Evolutionary conservation across 2,888 invertebrate genomes (phyloP).

Genomic region (Eupithecia subfuscata): DNA sequence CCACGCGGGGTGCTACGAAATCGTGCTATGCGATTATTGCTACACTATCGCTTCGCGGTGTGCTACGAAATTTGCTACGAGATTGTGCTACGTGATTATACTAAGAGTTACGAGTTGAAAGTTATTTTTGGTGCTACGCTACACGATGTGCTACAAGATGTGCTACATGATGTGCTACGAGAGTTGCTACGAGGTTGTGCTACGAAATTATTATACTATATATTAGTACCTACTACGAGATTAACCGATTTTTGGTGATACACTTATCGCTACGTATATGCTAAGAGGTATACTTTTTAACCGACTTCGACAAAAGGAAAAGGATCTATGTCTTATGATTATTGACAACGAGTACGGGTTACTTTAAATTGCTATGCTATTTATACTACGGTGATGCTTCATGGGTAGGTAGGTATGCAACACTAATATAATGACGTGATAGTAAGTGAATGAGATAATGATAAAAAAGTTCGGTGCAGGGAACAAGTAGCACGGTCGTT

Average conservation of each 20-base stretch:
- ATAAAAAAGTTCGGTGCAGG: not conserved
- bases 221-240: not conserved
- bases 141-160: too few species aligned
- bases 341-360: not conserved
- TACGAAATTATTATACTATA: too few species aligned
- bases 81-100: not conserved
- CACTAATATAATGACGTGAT: not conserved
- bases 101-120: not conserved
- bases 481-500: not conserved
- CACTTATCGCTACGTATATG: too few species aligned
- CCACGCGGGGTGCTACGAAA: not conserved
- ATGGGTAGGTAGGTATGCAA: not conserved
- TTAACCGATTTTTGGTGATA: not conserved
- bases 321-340: too few species aligned
- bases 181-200: too few species aligned
- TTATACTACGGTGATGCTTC: not conserved
- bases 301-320: too few species aligned
- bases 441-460: not conserved
- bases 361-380: not conserved
- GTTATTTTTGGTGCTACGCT: too few species aligned
- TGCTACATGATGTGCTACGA: too few species aligned
- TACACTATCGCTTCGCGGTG: too few species aligned
- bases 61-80: not conserved
- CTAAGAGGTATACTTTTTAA: too few species aligned
- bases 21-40: too few species aligned